Percentiles rank a stretch among this genome's conserved stretches.
These are phyloP conservation scores for Sebastes diploproa DNA, from an alignment of 2,797 vertebrate genomes.

Conservation along the genomic window DNA sequence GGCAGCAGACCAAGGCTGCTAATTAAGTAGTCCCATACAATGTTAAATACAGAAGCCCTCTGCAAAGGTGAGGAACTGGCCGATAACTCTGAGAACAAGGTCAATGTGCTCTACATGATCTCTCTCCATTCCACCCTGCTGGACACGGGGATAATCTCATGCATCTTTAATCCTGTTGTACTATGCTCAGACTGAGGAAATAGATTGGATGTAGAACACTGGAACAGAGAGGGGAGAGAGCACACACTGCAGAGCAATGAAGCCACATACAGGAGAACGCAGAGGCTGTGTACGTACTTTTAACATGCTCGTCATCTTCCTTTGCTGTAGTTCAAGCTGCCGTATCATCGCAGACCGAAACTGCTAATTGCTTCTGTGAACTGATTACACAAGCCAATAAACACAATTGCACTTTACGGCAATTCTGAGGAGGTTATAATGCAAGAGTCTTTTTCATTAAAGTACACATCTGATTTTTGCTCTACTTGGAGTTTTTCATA, in stretches of 20 bases:
- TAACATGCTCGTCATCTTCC: constrained; percentile 27
- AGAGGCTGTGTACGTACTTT: neutral
- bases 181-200: constrained; percentile 44
- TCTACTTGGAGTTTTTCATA: neutral
- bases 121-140: constrained; percentile 59
- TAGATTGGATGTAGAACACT: constrained; percentile 42
- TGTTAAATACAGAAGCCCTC: constrained; percentile 66
- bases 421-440: constrained; percentile 4
- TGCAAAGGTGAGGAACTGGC: constrained; percentile 50
- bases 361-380: constrained; percentile 35
- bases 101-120: constrained; percentile 63
- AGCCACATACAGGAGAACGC: neutral
- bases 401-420: constrained; percentile 11
- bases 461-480: constrained; percentile 12
- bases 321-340: constrained; percentile 3
- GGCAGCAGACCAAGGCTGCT: constrained; percentile 41
- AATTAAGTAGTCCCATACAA: constrained; percentile 56
- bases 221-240: constrained; percentile 7
- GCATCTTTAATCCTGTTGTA: constrained; percentile 73
- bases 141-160: constrained; percentile 70
- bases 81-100: constrained; percentile 64
- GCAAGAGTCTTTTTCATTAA: constrained; percentile 1
- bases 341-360: constrained; percentile 1
- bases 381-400: constrained; percentile 31
- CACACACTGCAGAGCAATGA: constrained; percentile 22